Evolutionary conservation across 2,888 invertebrate genomes (phyloP).

Genomic region (Neoitamus cyanurus): DNA sequence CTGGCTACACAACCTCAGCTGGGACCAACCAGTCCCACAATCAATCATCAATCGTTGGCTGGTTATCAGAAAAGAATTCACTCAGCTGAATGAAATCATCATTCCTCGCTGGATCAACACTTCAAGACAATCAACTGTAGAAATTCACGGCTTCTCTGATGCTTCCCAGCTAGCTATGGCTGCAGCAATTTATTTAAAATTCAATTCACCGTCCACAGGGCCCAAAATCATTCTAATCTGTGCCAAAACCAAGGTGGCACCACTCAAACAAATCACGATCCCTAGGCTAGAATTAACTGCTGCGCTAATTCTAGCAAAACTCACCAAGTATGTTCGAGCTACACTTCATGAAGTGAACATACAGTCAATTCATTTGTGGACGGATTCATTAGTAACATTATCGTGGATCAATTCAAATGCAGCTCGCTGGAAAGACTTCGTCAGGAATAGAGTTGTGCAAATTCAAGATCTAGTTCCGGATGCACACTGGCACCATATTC

Average conservation of each 20-base stretch:
- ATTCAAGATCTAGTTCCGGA: slow-evolving; percentile 15
- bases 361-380: background rate
- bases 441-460: background rate
- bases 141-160: slow-evolving; percentile 11
- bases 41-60: background rate
- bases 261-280: too few species aligned
- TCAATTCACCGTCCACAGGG: background rate
- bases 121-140: background rate
- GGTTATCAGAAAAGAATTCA: background rate
- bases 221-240: background rate
- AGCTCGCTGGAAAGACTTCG: background rate
- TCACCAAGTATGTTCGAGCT: background rate
- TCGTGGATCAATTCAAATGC: background rate
- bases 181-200: background rate
- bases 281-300: background rate
- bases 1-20: background rate
- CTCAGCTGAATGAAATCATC: background rate
- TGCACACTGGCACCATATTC: slow-evolving; percentile 27
- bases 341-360: background rate
- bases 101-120: background rate
- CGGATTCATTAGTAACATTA: background rate
- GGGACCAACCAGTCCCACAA: background rate
- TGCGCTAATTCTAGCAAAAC: background rate
- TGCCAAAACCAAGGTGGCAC: background rate
- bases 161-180: slow-evolving; percentile 14